phyloP scores from a whole-genome alignment of 2,113 vertebrate genomes.

The Eptesicus fuscus region DNA sequence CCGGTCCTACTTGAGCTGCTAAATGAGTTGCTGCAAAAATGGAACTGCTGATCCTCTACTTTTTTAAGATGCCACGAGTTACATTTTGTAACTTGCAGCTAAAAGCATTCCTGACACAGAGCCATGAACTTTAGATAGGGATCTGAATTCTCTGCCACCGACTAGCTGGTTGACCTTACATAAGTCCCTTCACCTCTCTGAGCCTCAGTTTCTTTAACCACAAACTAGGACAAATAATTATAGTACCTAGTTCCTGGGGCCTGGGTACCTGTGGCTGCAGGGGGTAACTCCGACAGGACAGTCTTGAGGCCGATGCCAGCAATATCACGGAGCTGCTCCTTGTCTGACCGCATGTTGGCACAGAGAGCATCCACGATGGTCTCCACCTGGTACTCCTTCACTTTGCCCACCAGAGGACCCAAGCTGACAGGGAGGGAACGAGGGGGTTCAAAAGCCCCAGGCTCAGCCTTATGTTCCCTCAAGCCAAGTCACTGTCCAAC shows the following conservation, averaged over 20 bases:
- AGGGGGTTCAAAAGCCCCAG: not conserved
- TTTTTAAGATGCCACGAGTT: not conserved
- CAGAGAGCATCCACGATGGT: conserved; percentile 94
- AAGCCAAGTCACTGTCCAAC: not conserved
- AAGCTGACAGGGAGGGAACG: conserved; percentile 78
- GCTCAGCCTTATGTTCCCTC: not conserved
- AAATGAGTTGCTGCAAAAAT: not conserved
- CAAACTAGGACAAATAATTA: not conserved
- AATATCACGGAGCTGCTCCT: conserved; percentile 94
- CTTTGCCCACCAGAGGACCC: conserved; percentile 94
- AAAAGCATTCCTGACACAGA: not conserved
- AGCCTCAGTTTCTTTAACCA: not conserved
- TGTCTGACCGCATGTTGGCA: conserved; percentile 94
- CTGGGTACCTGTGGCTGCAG: conserved; percentile 87
- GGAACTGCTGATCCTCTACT: not conserved
- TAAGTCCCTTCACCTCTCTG: not conserved
- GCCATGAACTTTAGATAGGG: not conserved
- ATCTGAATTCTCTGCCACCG: not conserved
- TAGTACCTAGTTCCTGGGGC: not conserved
- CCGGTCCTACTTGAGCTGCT: not conserved
- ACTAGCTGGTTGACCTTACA: not conserved
- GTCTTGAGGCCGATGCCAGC: conserved; percentile 97
- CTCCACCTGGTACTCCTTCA: conserved; percentile 97
- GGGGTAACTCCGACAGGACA: conserved; percentile 90
- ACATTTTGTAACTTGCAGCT: not conserved